phyloP scores from a whole-genome alignment of 1,140 invertebrate genomes.

The Drosophila oshimai region DNA sequence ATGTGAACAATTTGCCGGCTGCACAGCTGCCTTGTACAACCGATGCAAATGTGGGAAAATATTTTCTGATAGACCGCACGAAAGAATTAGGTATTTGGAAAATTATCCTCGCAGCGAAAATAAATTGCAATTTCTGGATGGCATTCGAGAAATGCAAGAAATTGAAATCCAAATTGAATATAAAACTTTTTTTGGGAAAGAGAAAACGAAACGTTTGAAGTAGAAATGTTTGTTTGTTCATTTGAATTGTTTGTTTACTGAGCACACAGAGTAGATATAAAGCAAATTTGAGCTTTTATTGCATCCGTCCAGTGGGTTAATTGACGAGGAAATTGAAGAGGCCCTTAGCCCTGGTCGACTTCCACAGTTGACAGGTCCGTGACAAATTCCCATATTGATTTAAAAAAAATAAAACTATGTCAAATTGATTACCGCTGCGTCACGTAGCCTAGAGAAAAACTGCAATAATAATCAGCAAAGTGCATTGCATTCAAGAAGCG shows the following conservation, averaged over 20 bases:
- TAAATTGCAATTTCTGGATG: constrained; percentile 22
- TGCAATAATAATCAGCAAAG: constrained; percentile 71
- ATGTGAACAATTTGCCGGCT: constrained; percentile 48
- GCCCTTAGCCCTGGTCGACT: constrained; percentile 8
- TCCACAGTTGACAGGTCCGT: constrained; percentile 22
- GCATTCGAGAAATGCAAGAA: constrained; percentile 16
- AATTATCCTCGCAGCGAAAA: constrained; percentile 27
- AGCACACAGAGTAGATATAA: not conserved
- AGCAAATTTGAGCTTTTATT: constrained; percentile 17
- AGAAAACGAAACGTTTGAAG: not conserved
- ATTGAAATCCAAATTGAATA: not conserved
- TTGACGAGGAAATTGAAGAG: constrained; percentile 3
- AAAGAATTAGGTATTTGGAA: constrained; percentile 24
- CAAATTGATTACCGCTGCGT: constrained; percentile 65
- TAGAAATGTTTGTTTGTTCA: constrained; percentile 9
- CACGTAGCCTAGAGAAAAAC: constrained; percentile 36
- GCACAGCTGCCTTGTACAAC: constrained; percentile 20
- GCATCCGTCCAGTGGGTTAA: constrained; percentile 1
- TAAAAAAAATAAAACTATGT: constrained; percentile 67
- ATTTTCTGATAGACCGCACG: constrained; percentile 30
- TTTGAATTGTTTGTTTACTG: constrained; percentile 6
- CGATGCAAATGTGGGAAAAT: constrained; percentile 66
- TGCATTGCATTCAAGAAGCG: constrained; percentile 46
- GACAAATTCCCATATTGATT: constrained; percentile 62
- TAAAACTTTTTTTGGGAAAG: not conserved